Base-by-base conservation (phyloP, 2,113 vertebrate species). In the Prunella fulvescens region DNA sequence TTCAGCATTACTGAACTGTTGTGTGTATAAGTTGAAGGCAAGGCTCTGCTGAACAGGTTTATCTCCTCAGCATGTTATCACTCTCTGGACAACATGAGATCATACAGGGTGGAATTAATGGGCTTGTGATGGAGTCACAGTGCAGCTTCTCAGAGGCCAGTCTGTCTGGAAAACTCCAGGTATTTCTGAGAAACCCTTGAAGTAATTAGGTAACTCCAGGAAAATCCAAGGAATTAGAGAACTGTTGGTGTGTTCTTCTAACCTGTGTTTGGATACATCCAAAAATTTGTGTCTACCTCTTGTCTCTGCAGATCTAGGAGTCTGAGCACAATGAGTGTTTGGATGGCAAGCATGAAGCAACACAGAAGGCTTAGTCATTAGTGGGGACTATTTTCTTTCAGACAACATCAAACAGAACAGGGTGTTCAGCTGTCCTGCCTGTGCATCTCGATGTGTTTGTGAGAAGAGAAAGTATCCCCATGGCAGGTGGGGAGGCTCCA, bases 11-110 rank as follows among this genome's bases (percentile, higher is more conserved):
- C 31, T 79, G 48, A 54, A n/a, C 54, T 33, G 26, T 13, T 78
- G 39, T 62, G 28, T 86, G 42, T 84, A 33, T 31, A 70, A 94
- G 51, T 33, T 90, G 62, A 88, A 92, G 62, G 58, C 26, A 51
- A 93, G 47, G 50, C 45, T 90, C 57, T 93, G 84, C 62, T 82
- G 86, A 84, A 61, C 39, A 91, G 92, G 90, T 96, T 96, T 97
- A 80, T 95, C 91, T 92, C 80, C 92, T 92, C 54, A 81, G 45
- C 3, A 4, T 82, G 87, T 94, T 96, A 90, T 76, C 94, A 78
- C 80, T 92, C 92, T 94, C 57, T 80, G 79, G 61, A 92, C 81
- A 91, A 45, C 76, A 73, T 86, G 88, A 90, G 69, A 92, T 92
- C 85, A 92, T 89, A 40, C 2, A 7, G 40, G 66, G 39, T 24